Conservation (phyloP, 2,888 invertebrate species). For the Ophraella communa region DNA sequence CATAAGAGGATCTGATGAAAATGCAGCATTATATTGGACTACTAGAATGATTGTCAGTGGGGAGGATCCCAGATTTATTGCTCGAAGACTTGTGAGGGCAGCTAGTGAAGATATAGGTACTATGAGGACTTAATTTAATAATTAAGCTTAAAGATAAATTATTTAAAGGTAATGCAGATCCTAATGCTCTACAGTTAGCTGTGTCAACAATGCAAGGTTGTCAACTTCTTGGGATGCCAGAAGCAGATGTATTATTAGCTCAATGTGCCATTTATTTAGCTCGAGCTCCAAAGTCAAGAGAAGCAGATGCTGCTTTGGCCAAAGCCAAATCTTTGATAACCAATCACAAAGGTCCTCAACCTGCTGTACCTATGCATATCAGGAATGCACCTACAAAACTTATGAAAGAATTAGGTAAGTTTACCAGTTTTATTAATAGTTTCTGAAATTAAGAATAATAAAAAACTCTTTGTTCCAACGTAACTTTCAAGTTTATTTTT, state of each 20-base stretch:
- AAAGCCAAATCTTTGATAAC: constrained; percentile 67
- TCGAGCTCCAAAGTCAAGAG: constrained; percentile 73
- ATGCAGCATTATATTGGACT: constrained; percentile 83
- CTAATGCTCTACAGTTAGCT: constrained; percentile 70
- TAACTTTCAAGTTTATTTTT: too few relatives aligned
- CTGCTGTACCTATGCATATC: constrained; percentile 78
- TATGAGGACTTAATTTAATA: too few relatives aligned
- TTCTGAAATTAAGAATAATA: too few relatives aligned
- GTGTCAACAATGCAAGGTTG: constrained; percentile 80
- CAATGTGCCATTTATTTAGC: constrained; percentile 81
- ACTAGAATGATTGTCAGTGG: constrained; percentile 80
- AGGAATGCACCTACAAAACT: constrained; percentile 81
- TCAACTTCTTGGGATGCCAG: constrained; percentile 82
- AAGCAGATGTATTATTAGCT: constrained; percentile 77
- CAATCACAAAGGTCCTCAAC: constrained; percentile 72
- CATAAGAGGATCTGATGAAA: constrained; percentile 79
- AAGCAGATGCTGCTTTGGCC: constrained; percentile 63
- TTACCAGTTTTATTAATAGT: too few relatives aligned
- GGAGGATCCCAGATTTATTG: constrained; percentile 81
- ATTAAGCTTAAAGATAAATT: too few relatives aligned
- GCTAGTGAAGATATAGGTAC: constrained; percentile 82
- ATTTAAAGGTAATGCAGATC: constrained; percentile 74
- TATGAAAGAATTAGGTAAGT: constrained; percentile 74
- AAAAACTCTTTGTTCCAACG: too few relatives aligned
- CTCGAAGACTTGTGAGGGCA: constrained; percentile 74